Evolutionary conservation across 2,797 vertebrate species (phyloP), one percentile per base, ranked within the genome.

Genomic region (Enteromius fasciolatus): DNA sequence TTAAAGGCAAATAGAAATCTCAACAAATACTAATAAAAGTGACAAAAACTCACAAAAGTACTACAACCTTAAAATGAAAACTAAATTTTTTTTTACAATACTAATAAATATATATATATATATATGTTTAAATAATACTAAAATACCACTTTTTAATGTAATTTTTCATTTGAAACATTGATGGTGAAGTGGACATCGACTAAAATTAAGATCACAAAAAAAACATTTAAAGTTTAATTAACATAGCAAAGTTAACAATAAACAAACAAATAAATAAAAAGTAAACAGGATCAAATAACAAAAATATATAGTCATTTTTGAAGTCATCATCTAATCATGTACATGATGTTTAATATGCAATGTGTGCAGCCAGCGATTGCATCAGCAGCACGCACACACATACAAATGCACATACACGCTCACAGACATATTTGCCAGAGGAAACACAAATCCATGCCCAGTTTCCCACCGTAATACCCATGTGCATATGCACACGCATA

Each of bases 391-490:
- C 2, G 11, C 33, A 48, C 46, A n/a, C 44, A 31, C 31, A 72
- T 68, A 84, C 87, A 80, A 50, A 41, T 78, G 41, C 69, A 86
- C 78, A 64, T 12, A 11, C 50, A 54, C 44, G 31, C 57, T 41
- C 70, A 46, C 75, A 57, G 31, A 44, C 68, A 70, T 44, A 76
- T 48, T 50, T 54, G 73, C 66, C 25, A 5, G 64, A 84, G 85
- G 69, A 82, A 83, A 87, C 85, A 88, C 36, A 86, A 76, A 79
- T 87, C 87, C 90, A 80, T 87, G 89, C 83, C 77, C 72, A 70
- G 78, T 80, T 83, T 86, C 74, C 18, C 61, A 82, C 61, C 50
- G 33, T 83, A 82, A 76, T 64, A 75, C 59, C 70, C 28, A 28
- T 78, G 41, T 73, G 69, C 61, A 78, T 68, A 78, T 54, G 61